phyloP scores from a whole-genome alignment of 23 tunicate genomes.

The Ciona savignyi region DNA sequence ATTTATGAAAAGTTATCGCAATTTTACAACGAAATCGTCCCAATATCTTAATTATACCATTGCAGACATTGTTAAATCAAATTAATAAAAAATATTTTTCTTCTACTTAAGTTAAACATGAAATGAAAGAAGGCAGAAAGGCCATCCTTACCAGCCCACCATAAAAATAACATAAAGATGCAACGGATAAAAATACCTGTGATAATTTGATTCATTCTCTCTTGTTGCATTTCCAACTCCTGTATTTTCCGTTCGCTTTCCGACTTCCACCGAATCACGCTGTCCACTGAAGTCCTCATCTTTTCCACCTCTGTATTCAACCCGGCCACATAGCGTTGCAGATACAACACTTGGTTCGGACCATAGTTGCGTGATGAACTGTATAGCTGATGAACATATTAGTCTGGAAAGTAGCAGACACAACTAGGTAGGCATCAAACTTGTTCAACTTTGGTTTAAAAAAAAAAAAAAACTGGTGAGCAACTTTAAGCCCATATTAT shows the following conservation, averaged over 20 bases:
- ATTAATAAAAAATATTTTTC: too few species aligned
- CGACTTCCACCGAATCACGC: conserved; percentile 35
- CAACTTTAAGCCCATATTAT: too few species aligned
- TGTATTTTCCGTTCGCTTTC: conserved; percentile 22
- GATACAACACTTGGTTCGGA: conserved; percentile 3
- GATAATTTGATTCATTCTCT: neutral
- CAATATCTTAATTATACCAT: too few species aligned
- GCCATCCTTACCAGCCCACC: neutral
- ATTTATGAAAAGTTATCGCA: too few species aligned
- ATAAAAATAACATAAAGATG: too few species aligned
- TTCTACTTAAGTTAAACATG: too few species aligned
- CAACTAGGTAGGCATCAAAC: neutral
- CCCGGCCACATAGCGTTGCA: conserved; percentile 11
- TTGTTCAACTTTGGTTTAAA: too few species aligned
- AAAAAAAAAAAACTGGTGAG: too few species aligned
- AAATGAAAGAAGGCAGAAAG: neutral
- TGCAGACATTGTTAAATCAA: too few species aligned
- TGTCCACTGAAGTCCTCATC: conserved; percentile 15
- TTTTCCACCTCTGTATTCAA: neutral
- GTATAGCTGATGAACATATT: neutral
- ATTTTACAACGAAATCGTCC: too few species aligned
- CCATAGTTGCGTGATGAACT: neutral
- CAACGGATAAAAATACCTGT: neutral
- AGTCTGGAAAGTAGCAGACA: neutral
- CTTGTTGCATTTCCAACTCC: conserved; percentile 3